Evolutionary conservation across 2,113 vertebrate species (phyloP).

Genomic region (Hippocampus zosterae): DNA sequence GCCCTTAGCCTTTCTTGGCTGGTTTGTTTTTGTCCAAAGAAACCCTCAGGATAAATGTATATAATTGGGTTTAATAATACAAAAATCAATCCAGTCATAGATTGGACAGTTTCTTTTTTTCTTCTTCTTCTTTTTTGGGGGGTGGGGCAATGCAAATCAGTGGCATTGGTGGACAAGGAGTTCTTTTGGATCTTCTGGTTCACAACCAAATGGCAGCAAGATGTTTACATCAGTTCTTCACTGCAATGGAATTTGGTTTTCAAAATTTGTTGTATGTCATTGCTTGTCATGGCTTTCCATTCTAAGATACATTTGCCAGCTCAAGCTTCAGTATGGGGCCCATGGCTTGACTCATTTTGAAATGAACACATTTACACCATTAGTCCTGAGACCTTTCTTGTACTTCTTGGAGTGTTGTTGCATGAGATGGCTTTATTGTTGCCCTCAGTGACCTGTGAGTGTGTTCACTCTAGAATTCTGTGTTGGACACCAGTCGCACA

Average conservation of each 20-base stretch:
- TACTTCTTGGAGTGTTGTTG: constrained; percentile 3
- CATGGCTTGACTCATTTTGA: constrained; percentile 69
- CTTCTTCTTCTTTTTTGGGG: neutral
- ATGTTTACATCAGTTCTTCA: constrained; percentile 23
- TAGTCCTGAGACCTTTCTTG: constrained; percentile 41
- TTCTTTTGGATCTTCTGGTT: constrained; percentile 18
- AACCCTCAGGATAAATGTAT: constrained; percentile 10
- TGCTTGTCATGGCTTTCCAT: constrained; percentile 75
- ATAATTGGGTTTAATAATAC: neutral
- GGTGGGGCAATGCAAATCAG: constrained; percentile 7
- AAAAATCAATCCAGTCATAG: constrained; percentile 19
- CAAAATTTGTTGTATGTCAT: constrained; percentile 60
- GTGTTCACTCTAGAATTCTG: constrained; percentile 87
- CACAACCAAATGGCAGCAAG: constrained; percentile 19
- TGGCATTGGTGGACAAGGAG: constrained; percentile 15
- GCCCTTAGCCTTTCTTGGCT: constrained; percentile 69
- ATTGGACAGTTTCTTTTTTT: neutral
- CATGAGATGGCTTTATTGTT: constrained; percentile 8
- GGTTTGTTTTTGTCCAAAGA: constrained; percentile 52
- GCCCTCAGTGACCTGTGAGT: constrained; percentile 38
- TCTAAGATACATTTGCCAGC: constrained; percentile 69
- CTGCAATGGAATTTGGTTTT: constrained; percentile 46
- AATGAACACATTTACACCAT: constrained; percentile 62
- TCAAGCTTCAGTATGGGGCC: constrained; percentile 60
- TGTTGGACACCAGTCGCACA: constrained; percentile 92